Conservation (phyloP, 2,113 vertebrate species). For the Plestiodon gilberti region DNA sequence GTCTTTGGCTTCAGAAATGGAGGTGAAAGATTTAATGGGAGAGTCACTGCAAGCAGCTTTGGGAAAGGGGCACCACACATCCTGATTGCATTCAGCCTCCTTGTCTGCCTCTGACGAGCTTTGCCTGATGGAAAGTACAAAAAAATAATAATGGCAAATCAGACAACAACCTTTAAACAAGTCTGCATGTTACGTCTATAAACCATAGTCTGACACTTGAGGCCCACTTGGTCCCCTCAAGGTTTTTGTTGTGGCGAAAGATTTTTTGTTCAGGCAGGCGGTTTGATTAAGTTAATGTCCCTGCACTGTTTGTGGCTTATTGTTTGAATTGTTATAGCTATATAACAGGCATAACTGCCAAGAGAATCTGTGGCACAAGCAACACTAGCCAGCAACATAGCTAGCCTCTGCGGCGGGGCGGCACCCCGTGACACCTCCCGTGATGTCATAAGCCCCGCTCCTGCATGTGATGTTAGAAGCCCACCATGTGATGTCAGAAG, state of each 20-base stretch:
- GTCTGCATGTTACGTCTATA: neutral
- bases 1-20: slow-evolving; percentile 82
- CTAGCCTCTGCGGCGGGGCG: too few relatives aligned
- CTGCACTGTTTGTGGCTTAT: neutral
- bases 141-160: neutral
- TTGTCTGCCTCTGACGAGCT: slow-evolving; percentile 26
- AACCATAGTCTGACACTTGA: neutral
- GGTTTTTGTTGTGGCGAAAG: too few relatives aligned
- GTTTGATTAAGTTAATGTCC: neutral
- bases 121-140: slow-evolving; percentile 32
- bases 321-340: neutral
- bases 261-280: too few relatives aligned
- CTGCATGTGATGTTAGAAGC: too few relatives aligned
- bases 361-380: neutral
- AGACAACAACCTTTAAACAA: neutral
- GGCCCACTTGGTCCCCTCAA: too few relatives aligned
- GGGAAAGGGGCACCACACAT: slow-evolving; percentile 34
- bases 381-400: slow-evolving; percentile 44
- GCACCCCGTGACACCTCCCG: too few relatives aligned
- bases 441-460: too few relatives aligned
- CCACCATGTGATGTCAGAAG: too few relatives aligned
- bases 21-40: slow-evolving; percentile 77
- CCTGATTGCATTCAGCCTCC: fast-evolving
- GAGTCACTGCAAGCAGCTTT: slow-evolving; percentile 69
- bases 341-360: too few relatives aligned